These are phyloP conservation scores for Nipponia nippon DNA, from an alignment of 2,113 vertebrate species.

Conservation along the genomic window DNA sequence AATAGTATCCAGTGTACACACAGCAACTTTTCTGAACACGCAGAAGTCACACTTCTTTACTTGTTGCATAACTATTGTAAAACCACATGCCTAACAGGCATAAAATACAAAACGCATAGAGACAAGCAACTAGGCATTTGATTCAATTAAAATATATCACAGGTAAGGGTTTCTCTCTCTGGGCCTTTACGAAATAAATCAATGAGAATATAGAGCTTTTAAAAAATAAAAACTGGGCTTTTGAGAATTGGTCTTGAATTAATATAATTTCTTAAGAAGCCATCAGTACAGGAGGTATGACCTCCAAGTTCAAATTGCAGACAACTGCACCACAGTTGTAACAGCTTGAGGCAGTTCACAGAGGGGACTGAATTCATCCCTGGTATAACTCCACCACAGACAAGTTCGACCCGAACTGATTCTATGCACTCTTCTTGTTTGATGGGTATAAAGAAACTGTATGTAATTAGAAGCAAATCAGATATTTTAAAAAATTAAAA, in stretches of 20 bases:
- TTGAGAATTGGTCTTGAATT: not conserved
- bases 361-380: not conserved
- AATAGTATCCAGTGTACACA: not conserved
- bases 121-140: not conserved
- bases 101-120: not conserved
- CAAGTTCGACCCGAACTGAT: not conserved
- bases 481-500: not conserved
- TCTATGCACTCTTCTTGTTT: not conserved
- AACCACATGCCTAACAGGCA: not conserved
- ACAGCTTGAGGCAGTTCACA: not conserved
- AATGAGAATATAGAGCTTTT: not conserved
- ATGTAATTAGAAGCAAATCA: not conserved
- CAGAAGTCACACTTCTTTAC: not conserved
- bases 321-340: not conserved
- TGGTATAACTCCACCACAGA: not conserved
- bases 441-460: not conserved
- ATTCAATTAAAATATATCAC: not conserved
- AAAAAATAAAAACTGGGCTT: not conserved
- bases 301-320: not conserved
- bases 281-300: not conserved
- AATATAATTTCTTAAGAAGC: not conserved
- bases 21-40: not conserved
- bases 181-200: not conserved
- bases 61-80: slow-evolving; percentile 28
- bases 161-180: not conserved